Conservation (phyloP, 2,888 invertebrate species). For the Dorcus parallelipipedus region DNA sequence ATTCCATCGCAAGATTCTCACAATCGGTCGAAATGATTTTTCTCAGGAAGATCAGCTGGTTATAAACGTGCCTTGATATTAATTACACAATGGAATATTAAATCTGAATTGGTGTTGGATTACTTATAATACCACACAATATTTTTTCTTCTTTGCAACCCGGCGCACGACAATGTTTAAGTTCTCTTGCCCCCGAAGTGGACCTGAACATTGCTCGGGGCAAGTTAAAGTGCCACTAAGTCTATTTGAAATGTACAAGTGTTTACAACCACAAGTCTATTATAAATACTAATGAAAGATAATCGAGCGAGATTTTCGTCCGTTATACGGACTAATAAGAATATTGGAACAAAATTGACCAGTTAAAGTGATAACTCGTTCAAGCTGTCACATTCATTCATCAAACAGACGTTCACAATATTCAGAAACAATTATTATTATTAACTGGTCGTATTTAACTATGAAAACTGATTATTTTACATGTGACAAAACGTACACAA, state of each 20-base stretch:
- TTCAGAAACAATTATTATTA: no score
- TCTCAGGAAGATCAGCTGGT: not conserved
- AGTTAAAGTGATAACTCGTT: no score
- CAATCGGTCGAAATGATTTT: not conserved
- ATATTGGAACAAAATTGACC: not conserved
- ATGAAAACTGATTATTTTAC: no score
- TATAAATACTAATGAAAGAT: conserved; percentile 27
- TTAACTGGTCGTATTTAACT: no score
- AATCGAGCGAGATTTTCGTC: conserved; percentile 24
- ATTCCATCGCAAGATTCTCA: not conserved
- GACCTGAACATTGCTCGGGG: no score
- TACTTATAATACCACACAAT: conserved; percentile 1
- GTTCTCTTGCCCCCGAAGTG: no score
- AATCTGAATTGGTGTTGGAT: conserved; percentile 1
- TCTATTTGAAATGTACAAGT: conserved; percentile 6
- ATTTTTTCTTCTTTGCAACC: not conserved
- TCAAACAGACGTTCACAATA: no score
- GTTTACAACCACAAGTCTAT: conserved; percentile 15
- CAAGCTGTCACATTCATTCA: no score
- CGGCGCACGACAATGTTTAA: no score
- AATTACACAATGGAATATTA: not conserved
- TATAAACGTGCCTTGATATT: not conserved
- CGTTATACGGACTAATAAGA: not conserved
- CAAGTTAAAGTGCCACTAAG: not conserved
- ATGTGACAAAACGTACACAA: no score